Percentiles rank a stretch among this genome's conserved stretches.
Evolutionary conservation across 2,888 invertebrate genomes (phyloP).

Genomic region (Himalopsyche kuldschensis): DNA sequence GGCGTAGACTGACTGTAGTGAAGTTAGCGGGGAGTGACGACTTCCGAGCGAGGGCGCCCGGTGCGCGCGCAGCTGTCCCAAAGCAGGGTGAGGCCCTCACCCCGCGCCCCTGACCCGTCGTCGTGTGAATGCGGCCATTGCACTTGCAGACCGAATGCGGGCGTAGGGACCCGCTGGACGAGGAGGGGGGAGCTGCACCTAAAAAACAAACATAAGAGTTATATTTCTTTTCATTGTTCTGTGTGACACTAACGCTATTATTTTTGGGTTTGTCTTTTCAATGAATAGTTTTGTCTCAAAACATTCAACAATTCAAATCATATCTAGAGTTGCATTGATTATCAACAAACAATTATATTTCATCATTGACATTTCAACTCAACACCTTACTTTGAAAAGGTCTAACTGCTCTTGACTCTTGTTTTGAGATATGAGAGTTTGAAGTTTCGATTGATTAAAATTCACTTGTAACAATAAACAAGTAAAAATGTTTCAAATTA

Average conservation of each 20-base stretch:
- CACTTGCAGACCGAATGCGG: slow-evolving; percentile 12
- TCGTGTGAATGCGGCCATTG: slow-evolving; percentile 45
- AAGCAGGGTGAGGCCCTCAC: slow-evolving; percentile 57
- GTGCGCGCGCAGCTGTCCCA: slow-evolving; percentile 47
- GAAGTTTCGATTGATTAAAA: no score
- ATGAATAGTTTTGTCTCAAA: neutral
- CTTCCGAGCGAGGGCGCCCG: slow-evolving; percentile 45
- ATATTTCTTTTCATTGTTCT: slow-evolving; percentile 11
- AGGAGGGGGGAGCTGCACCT: slow-evolving; percentile 23
- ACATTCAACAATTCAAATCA: no score
- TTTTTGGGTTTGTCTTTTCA: neutral
- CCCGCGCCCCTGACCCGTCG: slow-evolving; percentile 60
- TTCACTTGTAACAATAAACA: no score
- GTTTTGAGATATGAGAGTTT: no score
- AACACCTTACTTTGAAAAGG: no score
- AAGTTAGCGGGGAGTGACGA: slow-evolving; percentile 22
- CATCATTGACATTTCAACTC: no score
- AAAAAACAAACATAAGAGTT: slow-evolving; percentile 17
- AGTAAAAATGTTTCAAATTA: no score
- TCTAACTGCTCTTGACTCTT: no score
- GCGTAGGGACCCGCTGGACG: neutral
- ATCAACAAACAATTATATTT: no score
- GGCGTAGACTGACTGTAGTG: slow-evolving; percentile 33
- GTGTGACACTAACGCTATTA: neutral
- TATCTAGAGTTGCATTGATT: no score